Evolutionary conservation across 92 coral and sea anemone genomes (phyloP).

Genomic region (Blastomussa wellsi): DNA sequence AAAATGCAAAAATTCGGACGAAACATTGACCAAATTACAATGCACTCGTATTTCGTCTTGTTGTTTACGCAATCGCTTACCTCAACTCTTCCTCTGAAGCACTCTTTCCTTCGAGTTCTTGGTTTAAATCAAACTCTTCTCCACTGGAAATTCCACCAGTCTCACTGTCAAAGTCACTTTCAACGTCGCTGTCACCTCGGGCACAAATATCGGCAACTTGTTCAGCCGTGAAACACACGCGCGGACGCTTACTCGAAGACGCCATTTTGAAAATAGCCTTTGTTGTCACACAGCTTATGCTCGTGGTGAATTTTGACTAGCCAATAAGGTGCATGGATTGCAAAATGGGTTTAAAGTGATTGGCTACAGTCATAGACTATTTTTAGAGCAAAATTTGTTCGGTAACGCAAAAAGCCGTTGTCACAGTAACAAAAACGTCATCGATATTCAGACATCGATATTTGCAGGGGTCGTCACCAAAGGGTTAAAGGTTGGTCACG

Average conservation of each 20-base stretch:
- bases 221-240: conserved; percentile 8
- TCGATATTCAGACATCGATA: neutral
- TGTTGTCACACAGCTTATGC: neutral
- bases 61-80: conserved; percentile 5
- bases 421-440: neutral
- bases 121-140: conserved; percentile 33
- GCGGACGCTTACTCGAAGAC: neutral
- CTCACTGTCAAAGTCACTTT: conserved; percentile 32
- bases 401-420: neutral
- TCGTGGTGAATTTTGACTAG: neutral
- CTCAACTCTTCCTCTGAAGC: neutral
- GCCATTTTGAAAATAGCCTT: neutral
- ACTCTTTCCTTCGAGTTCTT: conserved; percentile 12
- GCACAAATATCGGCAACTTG: neutral
- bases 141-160: conserved; percentile 41
- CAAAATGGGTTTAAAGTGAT: neutral
- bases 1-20: neutral
- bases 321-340: neutral
- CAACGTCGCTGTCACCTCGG: conserved; percentile 1
- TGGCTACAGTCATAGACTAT: neutral
- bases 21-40: neutral
- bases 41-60: neutral
- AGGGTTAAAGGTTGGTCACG: no score
- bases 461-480: neutral
- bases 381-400: neutral